These are phyloP conservation scores for Bucorvus abyssinicus DNA, from an alignment of 2,797 vertebrate genomes.

Conservation along the genomic window DNA sequence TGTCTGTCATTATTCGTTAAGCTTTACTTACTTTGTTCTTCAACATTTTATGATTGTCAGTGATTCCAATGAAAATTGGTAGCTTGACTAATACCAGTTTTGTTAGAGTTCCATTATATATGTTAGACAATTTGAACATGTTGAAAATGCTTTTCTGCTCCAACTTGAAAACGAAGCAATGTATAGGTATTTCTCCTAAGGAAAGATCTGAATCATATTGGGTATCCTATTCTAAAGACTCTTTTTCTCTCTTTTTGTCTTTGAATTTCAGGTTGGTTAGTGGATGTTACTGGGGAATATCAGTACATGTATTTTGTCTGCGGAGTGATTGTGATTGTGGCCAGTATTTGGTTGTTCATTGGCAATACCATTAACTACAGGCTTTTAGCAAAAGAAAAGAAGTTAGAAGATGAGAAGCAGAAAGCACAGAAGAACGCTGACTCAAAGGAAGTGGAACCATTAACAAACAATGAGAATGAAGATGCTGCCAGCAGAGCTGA, in stretches of 20 bases:
- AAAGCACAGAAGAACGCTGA: conserved; percentile 63
- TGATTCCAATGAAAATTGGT: background rate
- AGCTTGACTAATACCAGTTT: background rate
- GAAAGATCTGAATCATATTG: background rate
- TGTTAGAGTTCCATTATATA: background rate
- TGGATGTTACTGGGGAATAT: conserved; percentile 90
- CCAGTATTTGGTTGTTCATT: conserved; percentile 92
- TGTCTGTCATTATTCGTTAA: background rate
- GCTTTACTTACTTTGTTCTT: conserved; percentile 5
- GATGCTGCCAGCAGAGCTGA: conserved; percentile 60
- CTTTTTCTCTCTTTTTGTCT: conserved; percentile 1
- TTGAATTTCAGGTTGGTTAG: conserved; percentile 87
- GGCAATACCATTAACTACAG: conserved; percentile 95
- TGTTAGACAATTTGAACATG: background rate
- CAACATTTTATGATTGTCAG: background rate
- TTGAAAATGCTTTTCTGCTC: background rate
- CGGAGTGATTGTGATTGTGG: conserved; percentile 83
- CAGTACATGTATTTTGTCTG: conserved; percentile 93
- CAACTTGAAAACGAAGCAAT: background rate
- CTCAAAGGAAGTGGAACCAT: conserved; percentile 74
- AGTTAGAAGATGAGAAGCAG: conserved; percentile 75
- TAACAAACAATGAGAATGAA: conserved; percentile 67
- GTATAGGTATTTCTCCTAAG: background rate
- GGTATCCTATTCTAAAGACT: background rate
- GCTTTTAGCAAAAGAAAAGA: conserved; percentile 87